Conservation (phyloP, 2,113 vertebrate genomes). For the Rhea americana region DNA sequence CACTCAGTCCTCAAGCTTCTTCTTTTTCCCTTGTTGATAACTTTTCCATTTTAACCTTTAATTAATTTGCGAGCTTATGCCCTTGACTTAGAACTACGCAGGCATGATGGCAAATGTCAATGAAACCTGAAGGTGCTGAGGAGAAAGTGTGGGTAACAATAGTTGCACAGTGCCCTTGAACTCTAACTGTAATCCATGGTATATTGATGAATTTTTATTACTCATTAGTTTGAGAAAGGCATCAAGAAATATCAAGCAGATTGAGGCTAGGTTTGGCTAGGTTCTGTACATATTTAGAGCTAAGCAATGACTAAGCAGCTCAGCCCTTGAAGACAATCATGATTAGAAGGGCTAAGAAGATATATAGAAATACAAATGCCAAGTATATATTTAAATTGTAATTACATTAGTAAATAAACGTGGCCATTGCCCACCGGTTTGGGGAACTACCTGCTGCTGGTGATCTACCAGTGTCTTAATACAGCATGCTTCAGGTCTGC, state of each 20-base stretch:
- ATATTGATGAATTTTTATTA: background rate
- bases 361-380: background rate
- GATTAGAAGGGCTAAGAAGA: background rate
- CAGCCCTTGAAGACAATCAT: background rate
- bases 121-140: background rate
- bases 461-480: background rate
- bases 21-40: background rate
- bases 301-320: background rate
- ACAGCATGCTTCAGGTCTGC: background rate
- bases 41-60: constrained; percentile 27
- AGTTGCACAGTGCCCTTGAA: background rate
- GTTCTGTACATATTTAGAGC: background rate
- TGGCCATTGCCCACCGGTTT: background rate
- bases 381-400: background rate
- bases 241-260: background rate
- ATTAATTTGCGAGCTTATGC: constrained; percentile 26
- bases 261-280: background rate
- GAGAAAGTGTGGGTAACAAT: background rate
- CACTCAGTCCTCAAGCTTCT: background rate
- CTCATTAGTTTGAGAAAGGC: background rate
- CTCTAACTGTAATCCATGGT: background rate
- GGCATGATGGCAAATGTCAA: background rate
- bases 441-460: background rate
- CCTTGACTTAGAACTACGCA: constrained; percentile 9
- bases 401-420: background rate